phyloP scores from a whole-genome alignment of 2,113 vertebrate species.

The Labrus mixtus region DNA sequence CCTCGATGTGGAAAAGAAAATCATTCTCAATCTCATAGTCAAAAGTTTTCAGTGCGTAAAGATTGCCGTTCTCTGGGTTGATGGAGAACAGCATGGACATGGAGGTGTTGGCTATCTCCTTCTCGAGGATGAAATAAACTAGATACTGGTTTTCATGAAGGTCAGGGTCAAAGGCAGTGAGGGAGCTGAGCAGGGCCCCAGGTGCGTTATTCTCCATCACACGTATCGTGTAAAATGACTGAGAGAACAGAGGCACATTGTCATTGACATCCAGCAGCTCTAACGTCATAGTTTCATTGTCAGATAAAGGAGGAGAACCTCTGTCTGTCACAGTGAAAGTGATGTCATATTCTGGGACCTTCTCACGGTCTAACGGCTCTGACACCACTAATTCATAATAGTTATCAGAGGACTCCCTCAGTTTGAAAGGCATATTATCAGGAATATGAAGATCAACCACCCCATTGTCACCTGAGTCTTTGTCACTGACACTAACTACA shows the following conservation, averaged over 20 bases:
- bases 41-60: slow-evolving; percentile 77
- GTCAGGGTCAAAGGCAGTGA: slow-evolving; percentile 76
- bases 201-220: slow-evolving; percentile 83
- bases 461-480: slow-evolving; percentile 79
- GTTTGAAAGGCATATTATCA: slow-evolving; percentile 69
- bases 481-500: slow-evolving; percentile 79
- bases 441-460: slow-evolving; percentile 73
- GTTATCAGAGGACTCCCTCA: slow-evolving; percentile 78
- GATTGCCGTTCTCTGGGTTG: slow-evolving; percentile 77
- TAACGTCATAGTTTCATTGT: slow-evolving; percentile 81
- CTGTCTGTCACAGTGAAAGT: slow-evolving; percentile 77
- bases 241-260: slow-evolving; percentile 78
- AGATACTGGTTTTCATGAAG: slow-evolving; percentile 77
- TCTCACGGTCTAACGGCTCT: slow-evolving; percentile 78
- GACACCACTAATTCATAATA: slow-evolving; percentile 79
- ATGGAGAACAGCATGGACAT: slow-evolving; percentile 78
- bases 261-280: slow-evolving; percentile 82
- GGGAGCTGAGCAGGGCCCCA: slow-evolving; percentile 70
- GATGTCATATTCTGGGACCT: slow-evolving; percentile 76
- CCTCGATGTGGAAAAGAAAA: slow-evolving; percentile 76
- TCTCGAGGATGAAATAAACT: slow-evolving; percentile 74
- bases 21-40: slow-evolving; percentile 77
- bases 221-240: slow-evolving; percentile 72
- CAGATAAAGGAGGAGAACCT: slow-evolving; percentile 79
- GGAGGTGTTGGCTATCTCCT: slow-evolving; percentile 68